Evolutionary conservation across 2,888 invertebrate genomes (phyloP), one percentile per base, ranked within the genome.

Genomic region (Ecliptopera silaceata): DNA sequence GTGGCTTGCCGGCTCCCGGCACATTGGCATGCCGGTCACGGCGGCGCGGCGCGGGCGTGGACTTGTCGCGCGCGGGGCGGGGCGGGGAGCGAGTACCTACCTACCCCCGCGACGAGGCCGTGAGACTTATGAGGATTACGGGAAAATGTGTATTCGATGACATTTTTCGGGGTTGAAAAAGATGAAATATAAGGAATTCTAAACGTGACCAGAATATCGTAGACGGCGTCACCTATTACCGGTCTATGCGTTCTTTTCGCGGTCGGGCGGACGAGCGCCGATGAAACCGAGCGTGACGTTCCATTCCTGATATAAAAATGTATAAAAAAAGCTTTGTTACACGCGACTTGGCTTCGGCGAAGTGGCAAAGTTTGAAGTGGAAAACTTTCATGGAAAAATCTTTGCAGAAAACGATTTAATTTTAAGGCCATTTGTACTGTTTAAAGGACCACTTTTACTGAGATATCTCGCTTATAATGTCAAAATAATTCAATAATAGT

Each of bases 71-170:
- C 65, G 64, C 60, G 61, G 59, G 69, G 69, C 68, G 66, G 68
- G 65, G 68, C 68, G 71, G 71, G 38, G 36, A 2, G 15, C 2
- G 4, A 15, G 15, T 36, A 36, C 12, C 4, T 34, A 34, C 36
- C 15, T n/a, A 77, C 74, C 74, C 80, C 77, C 75, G 76, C 47
- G 78, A 75, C 77, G 81, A 80, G 82, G 85, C 87, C 83, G 84
- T 80, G 83, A 84, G 88, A 88, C 89, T 90, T 88, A 89, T 86
- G 82, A 88, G 89, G 89, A 90, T 91, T 91, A 91, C 86, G 84
- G 80, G 86, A 86, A 91, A 90, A 90, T 90, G 90, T 87, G 90
- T 90, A 90, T 91, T 91, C 90, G 90, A 91, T 91, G 91, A 88
- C 91, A 90, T 91, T 91, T 90, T 90, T 88, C 84, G 87, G 82